Evolutionary conservation across 2,888 invertebrate species (phyloP).

Genomic region (Argyra leucocephala): DNA sequence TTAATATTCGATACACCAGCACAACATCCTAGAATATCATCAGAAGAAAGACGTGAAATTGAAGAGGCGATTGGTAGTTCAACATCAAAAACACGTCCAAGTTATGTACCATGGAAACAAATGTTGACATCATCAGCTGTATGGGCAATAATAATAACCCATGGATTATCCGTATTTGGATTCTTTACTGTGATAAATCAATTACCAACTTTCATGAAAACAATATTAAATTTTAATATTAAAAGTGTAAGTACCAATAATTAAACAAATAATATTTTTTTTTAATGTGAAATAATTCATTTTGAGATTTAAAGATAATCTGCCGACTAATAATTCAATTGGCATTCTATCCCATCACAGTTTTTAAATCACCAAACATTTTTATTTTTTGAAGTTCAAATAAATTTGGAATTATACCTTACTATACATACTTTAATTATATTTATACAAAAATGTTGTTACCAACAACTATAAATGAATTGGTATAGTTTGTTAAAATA

Average conservation of each 20-base stretch:
- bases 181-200: slow-evolving; percentile 83
- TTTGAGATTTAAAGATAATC: too few species aligned
- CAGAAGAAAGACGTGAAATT: slow-evolving; percentile 61
- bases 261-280: too few species aligned
- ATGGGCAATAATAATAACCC: slow-evolving; percentile 77
- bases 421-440: too few species aligned
- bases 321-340: too few species aligned
- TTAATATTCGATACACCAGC: slow-evolving; percentile 73
- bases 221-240: slow-evolving; percentile 65
- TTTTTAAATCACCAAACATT: too few species aligned
- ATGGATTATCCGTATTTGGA: slow-evolving; percentile 75
- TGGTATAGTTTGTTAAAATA: too few species aligned
- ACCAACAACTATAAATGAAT: too few species aligned
- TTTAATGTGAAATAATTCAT: too few species aligned
- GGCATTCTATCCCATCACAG: too few species aligned
- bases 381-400: too few species aligned
- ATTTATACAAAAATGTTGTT: too few species aligned
- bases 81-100: slow-evolving; percentile 49
- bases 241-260: slow-evolving; percentile 54
- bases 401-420: too few species aligned
- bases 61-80: slow-evolving; percentile 61
- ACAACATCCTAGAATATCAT: slow-evolving; percentile 69
- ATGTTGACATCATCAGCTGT: slow-evolving; percentile 64
- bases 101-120: slow-evolving; percentile 63
- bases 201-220: slow-evolving; percentile 75